These are phyloP conservation scores for Caranx melampygus DNA, from an alignment of 2,113 vertebrate genomes.

Conservation along the genomic window DNA sequence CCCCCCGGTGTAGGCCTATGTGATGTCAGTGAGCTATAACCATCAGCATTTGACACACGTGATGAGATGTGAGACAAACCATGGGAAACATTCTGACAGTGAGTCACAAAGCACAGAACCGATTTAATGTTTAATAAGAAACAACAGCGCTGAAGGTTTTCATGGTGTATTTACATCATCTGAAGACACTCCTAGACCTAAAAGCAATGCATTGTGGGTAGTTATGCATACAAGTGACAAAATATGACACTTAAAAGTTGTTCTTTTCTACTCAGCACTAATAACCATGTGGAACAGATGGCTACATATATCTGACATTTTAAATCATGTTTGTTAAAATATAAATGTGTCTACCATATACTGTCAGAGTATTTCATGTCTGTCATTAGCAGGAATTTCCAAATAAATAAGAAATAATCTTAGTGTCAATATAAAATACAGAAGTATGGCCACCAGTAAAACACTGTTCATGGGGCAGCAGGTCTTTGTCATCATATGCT, in stretches of 20 bases:
- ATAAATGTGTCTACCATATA: conserved; percentile 9
- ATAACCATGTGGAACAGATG: conserved; percentile 29
- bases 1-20: no score
- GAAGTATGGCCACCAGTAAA: conserved; percentile 17
- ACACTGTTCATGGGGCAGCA: conserved; percentile 8
- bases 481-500: neutral
- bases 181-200: conserved; percentile 47
- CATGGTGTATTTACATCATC: conserved; percentile 63
- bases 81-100: neutral
- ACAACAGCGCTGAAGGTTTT: conserved; percentile 52
- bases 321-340: conserved; percentile 30
- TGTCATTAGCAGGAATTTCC: conserved; percentile 9
- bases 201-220: conserved; percentile 56
- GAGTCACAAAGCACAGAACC: conserved; percentile 33
- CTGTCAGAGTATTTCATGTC: neutral
- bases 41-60: no score
- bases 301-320: conserved; percentile 27
- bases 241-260: conserved; percentile 34
- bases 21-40: no score
- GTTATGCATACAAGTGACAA: conserved; percentile 49
- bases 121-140: conserved; percentile 50
- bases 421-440: conserved; percentile 19
- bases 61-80: no score
- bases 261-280: conserved; percentile 17
- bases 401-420: conserved; percentile 32